Percentiles rank a stretch among this genome's conserved stretches.
Evolutionary conservation across 2,888 invertebrate species (phyloP).

Genomic region (Empis stercorea): DNA sequence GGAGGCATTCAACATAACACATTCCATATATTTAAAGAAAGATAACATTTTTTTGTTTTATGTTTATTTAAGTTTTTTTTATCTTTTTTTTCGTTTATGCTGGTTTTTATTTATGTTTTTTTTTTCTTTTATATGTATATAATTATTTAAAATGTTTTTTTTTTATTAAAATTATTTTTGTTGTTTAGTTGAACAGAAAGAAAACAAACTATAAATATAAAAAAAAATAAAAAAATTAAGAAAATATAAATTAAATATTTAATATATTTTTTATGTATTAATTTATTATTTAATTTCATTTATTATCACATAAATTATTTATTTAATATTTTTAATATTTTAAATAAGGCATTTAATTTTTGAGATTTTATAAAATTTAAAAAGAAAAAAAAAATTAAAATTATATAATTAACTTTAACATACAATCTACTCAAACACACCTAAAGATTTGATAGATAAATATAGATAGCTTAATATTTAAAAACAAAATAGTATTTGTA

Average conservation of each 20-base stretch:
- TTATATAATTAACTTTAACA: neutral
- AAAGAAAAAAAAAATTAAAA: neutral
- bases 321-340: conserved; percentile 1
- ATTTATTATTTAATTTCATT: conserved; percentile 5
- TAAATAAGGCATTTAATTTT: too few relatives aligned
- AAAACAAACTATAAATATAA: neutral
- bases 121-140: too few relatives aligned
- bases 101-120: conserved; percentile 5
- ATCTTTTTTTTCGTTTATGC: neutral
- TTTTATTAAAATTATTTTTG: neutral
- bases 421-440: neutral
- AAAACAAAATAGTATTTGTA: too few relatives aligned
- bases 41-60: conserved; percentile 11
- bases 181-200: neutral
- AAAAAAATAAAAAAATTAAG: neutral
- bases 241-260: neutral
- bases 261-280: conserved; percentile 5
- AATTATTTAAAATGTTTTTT: too few relatives aligned
- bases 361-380: neutral
- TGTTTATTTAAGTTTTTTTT: neutral
- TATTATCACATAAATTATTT: conserved; percentile 7
- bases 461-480: too few relatives aligned
- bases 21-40: conserved; percentile 20
- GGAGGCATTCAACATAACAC: conserved; percentile 24
- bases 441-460: too few relatives aligned